These are phyloP conservation scores for Centropus bengalensis DNA, from an alignment of 2,113 vertebrate genomes.

Conservation along the genomic window DNA sequence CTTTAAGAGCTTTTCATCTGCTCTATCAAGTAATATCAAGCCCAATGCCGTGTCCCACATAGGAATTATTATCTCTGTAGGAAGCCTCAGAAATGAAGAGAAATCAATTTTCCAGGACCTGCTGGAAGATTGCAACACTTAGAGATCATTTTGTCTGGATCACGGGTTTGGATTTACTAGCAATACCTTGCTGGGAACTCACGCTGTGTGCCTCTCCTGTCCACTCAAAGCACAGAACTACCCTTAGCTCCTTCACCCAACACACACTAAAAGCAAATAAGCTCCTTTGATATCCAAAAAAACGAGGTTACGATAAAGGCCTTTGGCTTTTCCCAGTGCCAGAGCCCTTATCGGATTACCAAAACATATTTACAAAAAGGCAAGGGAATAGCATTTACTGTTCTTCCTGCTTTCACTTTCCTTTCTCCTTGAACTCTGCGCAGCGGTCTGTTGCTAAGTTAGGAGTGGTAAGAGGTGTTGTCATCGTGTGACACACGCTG, in stretches of 20 bases:
- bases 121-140: conserved; percentile 21
- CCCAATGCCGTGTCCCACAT: background rate
- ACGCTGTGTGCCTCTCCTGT: rapidly evolving
- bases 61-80: background rate
- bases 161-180: conserved; percentile 11
- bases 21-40: background rate
- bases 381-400: background rate
- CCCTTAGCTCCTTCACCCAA: background rate
- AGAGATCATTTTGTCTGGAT: background rate
- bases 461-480: background rate
- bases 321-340: background rate
- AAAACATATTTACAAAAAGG: background rate
- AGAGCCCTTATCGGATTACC: background rate
- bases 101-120: background rate
- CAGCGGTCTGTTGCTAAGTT: background rate
- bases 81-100: background rate
- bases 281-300: background rate
- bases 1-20: background rate
- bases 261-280: background rate
- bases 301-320: background rate
- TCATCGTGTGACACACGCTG: background rate
- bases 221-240: background rate
- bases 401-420: background rate
- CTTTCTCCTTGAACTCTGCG: background rate
- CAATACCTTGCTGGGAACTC: background rate